phyloP scores from a whole-genome alignment of 2,888 invertebrate genomes.

The Pollenia amentaria region DNA sequence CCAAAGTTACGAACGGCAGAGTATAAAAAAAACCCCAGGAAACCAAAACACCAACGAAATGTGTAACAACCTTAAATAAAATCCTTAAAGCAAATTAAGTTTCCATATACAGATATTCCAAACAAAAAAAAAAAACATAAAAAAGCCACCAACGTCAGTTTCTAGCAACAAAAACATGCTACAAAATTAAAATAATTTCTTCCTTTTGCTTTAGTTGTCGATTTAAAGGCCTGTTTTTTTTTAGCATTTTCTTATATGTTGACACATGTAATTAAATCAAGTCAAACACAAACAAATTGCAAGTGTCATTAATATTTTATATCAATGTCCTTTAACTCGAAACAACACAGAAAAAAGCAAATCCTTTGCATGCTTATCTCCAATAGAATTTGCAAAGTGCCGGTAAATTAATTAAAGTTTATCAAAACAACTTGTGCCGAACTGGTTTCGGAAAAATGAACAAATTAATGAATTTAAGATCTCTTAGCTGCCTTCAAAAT shows the following conservation, averaged over 20 bases:
- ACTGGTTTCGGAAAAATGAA: constrained; percentile 32
- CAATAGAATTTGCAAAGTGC: constrained; percentile 37
- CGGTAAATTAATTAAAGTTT: constrained; percentile 53
- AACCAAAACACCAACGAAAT: constrained; percentile 58
- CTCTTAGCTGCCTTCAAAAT: constrained; percentile 5
- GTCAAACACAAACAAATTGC: constrained; percentile 79
- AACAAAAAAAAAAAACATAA: background rate
- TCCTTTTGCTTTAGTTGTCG: background rate
- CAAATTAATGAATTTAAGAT: background rate
- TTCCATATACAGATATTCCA: constrained; percentile 20
- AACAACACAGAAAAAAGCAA: background rate
- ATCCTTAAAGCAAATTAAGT: constrained; percentile 66
- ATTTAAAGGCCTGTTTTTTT: constrained; percentile 56
- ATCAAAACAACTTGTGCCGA: constrained; percentile 62
- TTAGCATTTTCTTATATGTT: constrained; percentile 79
- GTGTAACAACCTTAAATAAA: constrained; percentile 64
- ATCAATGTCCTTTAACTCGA: constrained; percentile 74
- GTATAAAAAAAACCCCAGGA: constrained; percentile 46
- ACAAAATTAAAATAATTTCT: constrained; percentile 24
- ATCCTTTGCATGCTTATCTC: constrained; percentile 49
- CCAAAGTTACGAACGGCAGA: constrained; percentile 23
- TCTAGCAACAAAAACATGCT: constrained; percentile 29
- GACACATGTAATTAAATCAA: constrained; percentile 79
- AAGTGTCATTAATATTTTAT: constrained; percentile 80
- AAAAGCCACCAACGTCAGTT: constrained; percentile 53